Base-by-base conservation (phyloP, 2,888 invertebrate species). In the Tiliacea aurago region DNA sequence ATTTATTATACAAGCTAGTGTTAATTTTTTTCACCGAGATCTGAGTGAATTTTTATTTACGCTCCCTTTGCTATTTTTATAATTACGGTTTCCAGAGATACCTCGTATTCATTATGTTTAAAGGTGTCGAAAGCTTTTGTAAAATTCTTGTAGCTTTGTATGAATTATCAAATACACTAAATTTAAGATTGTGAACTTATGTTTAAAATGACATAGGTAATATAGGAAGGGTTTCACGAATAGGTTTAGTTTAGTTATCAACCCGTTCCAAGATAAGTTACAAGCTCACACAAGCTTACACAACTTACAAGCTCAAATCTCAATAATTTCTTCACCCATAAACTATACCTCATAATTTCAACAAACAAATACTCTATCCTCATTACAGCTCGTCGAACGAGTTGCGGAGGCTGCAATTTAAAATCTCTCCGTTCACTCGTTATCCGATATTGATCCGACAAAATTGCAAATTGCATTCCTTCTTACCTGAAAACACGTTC, bases 391-490 rank as follows among this genome's bases (percentile, higher is more conserved):
- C 58, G 62, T 63, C 45, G 59, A 49, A 62, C 82, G 18, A 77
- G 64, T 23, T 72, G 83, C 64, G 37, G 58, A 76, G 65, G 64
- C 56, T 72, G 87, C 80, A 86, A 86, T 87, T 86, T 87, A 78
- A 83, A 85, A 87, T 87, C 88, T 83, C 84, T 58, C 65, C 84
- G 82, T 73, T 69, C 77, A 59, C 88, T 88, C 86, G 88, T 87
- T 87, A 88, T 76, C 63, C 65, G 83, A 84, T 88, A 88, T 88
- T 82, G 89, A 88, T 88, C 86, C 84, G 78, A 67, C 80, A 73
- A 88, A 87, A 86, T 88, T 84, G 86, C 88, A 87, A 86, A 86
- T 87, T 87, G 86, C 88, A 74, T 76, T 76, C 73, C 72, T 86
- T 72, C 75, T 81, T 78, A 79, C 78, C 77, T 86, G 80, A 80